phyloP scores from a whole-genome alignment of 2,113 vertebrate genomes.

The Aptenodytes forsteri region DNA sequence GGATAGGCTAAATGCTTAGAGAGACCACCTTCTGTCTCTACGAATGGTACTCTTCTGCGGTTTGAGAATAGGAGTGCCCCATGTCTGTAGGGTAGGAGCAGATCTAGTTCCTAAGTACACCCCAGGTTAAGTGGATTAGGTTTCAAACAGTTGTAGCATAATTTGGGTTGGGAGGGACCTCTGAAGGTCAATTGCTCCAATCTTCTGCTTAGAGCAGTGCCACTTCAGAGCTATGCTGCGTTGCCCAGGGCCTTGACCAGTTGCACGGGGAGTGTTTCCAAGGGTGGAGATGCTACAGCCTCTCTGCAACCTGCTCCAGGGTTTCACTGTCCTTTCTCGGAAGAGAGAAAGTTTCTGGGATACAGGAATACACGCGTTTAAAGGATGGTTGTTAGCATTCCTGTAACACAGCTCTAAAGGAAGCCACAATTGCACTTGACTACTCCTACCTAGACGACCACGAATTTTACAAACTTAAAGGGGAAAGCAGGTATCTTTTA shows the following conservation, averaged over 20 bases:
- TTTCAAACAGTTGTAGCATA: not conserved
- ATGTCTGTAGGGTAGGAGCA: not conserved
- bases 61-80: not conserved
- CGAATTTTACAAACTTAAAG: not conserved
- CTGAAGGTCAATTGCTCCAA: not conserved
- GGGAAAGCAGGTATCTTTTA: not conserved
- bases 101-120: not conserved
- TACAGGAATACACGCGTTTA: not conserved
- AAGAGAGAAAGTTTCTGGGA: not conserved
- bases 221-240: fast-evolving
- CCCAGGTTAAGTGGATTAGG: not conserved
- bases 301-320: not conserved
- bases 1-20: not conserved
- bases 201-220: not conserved
- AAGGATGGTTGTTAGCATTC: not conserved
- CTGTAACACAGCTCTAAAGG: not conserved
- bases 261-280: not conserved
- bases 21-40: not conserved
- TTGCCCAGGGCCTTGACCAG: not conserved
- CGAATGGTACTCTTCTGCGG: not conserved
- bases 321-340: not conserved
- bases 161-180: not conserved
- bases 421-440: not conserved
- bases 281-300: not conserved
- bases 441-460: not conserved